A percentile compares a stretch with the other conserved stretches of the same genome.
These are phyloP conservation scores for Diloba caeruleocephala DNA, from an alignment of 2,888 invertebrate species.

Conservation along the genomic window DNA sequence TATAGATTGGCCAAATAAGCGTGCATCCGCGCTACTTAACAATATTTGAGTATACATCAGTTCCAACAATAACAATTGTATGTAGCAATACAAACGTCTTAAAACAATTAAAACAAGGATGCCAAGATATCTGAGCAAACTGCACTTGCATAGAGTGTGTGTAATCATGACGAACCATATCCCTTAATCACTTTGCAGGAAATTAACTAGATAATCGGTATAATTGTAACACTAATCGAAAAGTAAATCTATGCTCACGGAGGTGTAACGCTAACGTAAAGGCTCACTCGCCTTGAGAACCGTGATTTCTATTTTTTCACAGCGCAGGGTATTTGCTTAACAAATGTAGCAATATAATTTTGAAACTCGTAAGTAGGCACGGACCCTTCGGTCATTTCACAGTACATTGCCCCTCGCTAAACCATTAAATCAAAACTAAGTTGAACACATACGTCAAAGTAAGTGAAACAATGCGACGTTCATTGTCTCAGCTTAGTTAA, in stretches of 20 bases:
- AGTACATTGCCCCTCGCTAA: constrained; percentile 63
- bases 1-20: constrained; percentile 11
- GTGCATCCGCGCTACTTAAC: constrained; percentile 15
- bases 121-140: constrained; percentile 21
- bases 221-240: constrained; percentile 75
- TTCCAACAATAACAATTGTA: constrained; percentile 10
- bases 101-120: constrained; percentile 26
- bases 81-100: constrained; percentile 27
- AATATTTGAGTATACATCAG: constrained; percentile 17
- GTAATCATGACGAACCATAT: constrained; percentile 54
- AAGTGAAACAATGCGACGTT: constrained; percentile 65
- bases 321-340: constrained; percentile 74
- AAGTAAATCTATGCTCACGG: constrained; percentile 70
- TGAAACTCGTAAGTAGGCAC: constrained; percentile 43
- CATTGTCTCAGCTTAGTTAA: constrained; percentile 64
- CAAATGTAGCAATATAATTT: constrained; percentile 64
- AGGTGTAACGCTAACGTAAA: constrained; percentile 74
- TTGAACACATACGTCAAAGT: constrained; percentile 59
- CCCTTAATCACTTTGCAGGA: constrained; percentile 65
- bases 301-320: constrained; percentile 77
- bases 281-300: constrained; percentile 79
- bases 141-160: constrained; percentile 27
- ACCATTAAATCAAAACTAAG: constrained; percentile 63
- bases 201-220: constrained; percentile 74
- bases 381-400: constrained; percentile 55